These are phyloP conservation scores for Calypte anna DNA, from an alignment of 2,113 vertebrate genomes.

Conservation along the genomic window DNA sequence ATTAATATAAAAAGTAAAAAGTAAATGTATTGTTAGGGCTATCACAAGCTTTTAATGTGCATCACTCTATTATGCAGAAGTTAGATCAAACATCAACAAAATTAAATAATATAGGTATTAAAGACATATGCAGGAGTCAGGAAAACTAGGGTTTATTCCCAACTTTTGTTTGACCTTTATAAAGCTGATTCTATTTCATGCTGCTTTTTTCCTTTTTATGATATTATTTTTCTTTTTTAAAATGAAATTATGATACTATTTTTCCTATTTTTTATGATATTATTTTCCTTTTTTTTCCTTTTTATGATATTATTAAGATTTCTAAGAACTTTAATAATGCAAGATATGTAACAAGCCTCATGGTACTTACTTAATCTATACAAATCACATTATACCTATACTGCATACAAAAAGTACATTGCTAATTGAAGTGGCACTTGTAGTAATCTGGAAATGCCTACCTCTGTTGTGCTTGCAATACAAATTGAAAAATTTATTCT, in stretches of 20 bases:
- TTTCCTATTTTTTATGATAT: too few species aligned
- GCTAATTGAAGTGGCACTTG: neutral
- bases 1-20: constrained; percentile 15
- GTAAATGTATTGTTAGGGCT: neutral
- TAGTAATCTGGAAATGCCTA: neutral
- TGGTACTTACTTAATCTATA: neutral
- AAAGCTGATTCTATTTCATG: neutral
- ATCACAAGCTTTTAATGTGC: neutral
- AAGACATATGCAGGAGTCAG: neutral
- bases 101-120: neutral
- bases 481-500: neutral
- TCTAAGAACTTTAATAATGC: neutral
- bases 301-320: neutral
- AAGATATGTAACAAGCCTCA: neutral
- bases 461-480: neutral
- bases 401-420: neutral
- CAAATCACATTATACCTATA: neutral
- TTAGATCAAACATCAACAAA: neutral
- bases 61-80: neutral
- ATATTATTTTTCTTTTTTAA: neutral
- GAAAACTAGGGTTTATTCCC: neutral
- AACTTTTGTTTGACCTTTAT: neutral
- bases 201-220: neutral
- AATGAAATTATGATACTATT: too few species aligned
- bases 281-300: neutral